Conservation (phyloP, 2,888 invertebrate genomes). For the Plagodis dolabraria region DNA sequence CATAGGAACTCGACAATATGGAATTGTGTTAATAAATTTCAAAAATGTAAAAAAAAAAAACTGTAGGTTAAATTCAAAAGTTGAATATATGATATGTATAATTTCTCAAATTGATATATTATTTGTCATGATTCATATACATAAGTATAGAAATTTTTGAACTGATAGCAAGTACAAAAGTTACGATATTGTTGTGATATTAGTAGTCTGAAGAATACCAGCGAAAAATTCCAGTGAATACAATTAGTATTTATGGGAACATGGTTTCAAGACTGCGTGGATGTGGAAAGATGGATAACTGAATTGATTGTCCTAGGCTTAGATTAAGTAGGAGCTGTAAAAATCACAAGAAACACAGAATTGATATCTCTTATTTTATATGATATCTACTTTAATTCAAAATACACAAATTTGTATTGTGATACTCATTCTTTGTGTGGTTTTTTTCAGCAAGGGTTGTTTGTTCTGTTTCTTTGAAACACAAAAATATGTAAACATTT, state of each 20-base stretch:
- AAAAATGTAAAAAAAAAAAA: constrained; percentile 66
- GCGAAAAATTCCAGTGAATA: constrained; percentile 43
- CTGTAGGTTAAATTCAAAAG: constrained; percentile 37
- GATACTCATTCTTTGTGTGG: neutral
- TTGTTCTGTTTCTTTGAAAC: too few relatives aligned
- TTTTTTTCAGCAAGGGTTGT: neutral
- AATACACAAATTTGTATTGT: neutral
- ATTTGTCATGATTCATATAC: constrained; percentile 24
- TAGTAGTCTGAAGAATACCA: constrained; percentile 45
- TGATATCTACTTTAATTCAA: neutral
- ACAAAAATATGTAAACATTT: too few relatives aligned
- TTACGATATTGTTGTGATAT: constrained; percentile 57
- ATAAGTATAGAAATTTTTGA: constrained; percentile 39
- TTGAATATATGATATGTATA: constrained; percentile 55
- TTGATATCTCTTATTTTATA: constrained; percentile 15
- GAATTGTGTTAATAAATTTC: constrained; percentile 71
- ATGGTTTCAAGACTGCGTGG: constrained; percentile 43
- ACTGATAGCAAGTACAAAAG: constrained; percentile 67
- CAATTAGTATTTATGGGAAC: constrained; percentile 42
- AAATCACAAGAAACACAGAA: constrained; percentile 22
- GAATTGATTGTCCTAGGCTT: constrained; percentile 48
- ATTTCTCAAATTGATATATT: constrained; percentile 39
- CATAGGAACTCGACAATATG: constrained; percentile 66
- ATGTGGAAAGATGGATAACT: constrained; percentile 50
- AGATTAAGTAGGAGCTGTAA: constrained; percentile 31